Conservation (phyloP, 2,888 invertebrate genomes). For the Notocelia uddmanniana region DNA sequence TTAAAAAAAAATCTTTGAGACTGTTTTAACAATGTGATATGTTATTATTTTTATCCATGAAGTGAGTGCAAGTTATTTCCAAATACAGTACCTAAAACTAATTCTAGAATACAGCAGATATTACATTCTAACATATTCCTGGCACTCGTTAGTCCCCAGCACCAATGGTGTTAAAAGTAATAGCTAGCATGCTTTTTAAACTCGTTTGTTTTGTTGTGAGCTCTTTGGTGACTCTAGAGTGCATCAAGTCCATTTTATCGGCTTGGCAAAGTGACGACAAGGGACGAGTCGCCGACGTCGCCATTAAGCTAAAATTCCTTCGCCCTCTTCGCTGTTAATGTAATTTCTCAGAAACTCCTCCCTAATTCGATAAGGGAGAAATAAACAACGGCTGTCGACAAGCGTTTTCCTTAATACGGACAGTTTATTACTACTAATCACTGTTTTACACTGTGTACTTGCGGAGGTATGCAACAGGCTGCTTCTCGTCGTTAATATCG, state of each 20-base stretch:
- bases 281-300: slow-evolving; percentile 59
- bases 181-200: slow-evolving; percentile 23
- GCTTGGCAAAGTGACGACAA: slow-evolving; percentile 63
- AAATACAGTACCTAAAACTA: too few relatives aligned
- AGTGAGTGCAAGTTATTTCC: too few relatives aligned
- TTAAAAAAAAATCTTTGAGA: too few relatives aligned
- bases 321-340: slow-evolving; percentile 67
- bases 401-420: slow-evolving; percentile 44
- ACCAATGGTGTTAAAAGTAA: slow-evolving; percentile 6
- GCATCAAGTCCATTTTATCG: slow-evolving; percentile 37
- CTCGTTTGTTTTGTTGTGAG: slow-evolving; percentile 23
- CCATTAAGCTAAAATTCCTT: slow-evolving; percentile 67
- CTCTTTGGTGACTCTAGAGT: slow-evolving; percentile 26
- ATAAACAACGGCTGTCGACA: slow-evolving; percentile 60
- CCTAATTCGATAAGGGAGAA: slow-evolving; percentile 67
- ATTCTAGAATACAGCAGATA: too few relatives aligned
- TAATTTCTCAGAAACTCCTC: slow-evolving; percentile 68
- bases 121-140: not conserved
- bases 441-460: not conserved
- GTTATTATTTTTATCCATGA: too few relatives aligned
- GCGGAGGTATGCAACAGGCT: not conserved
- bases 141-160: not conserved
- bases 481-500: not conserved
- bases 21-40: too few relatives aligned
- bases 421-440: slow-evolving; percentile 43